A percentile compares a stretch with the other conserved stretches of the same genome.
Conservation (phyloP, 2,888 invertebrate genomes). For the Pyrgus malvae region DNA sequence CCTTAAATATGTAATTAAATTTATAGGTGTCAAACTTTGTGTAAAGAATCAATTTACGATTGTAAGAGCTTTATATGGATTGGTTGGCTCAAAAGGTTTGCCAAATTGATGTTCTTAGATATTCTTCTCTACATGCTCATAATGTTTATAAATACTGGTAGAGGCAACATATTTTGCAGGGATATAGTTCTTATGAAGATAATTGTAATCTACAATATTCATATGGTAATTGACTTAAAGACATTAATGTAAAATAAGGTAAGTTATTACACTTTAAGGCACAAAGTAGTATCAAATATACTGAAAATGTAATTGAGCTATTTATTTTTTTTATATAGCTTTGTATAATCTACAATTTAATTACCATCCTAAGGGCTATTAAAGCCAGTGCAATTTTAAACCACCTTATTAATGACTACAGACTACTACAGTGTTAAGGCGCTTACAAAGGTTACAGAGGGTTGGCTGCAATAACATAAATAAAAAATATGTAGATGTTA, state of each 20-base stretch:
- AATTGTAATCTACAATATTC: constrained; percentile 10
- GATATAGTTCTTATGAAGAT: constrained; percentile 13
- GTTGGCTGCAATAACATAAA: too few relatives aligned
- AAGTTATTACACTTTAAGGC: constrained; percentile 1
- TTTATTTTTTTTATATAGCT: too few relatives aligned
- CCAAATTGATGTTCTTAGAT: constrained; percentile 70
- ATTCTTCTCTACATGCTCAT: constrained; percentile 7
- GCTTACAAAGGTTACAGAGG: too few relatives aligned
- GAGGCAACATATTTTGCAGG: constrained; percentile 15
- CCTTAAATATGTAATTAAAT: neutral
- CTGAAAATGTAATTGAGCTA: neutral
- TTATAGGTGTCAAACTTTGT: neutral
- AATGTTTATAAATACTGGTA: neutral
- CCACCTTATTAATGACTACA: too few relatives aligned
- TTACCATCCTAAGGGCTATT: neutral
- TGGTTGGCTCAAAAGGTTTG: constrained; percentile 67
- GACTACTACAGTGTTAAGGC: too few relatives aligned
- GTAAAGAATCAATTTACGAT: neutral
- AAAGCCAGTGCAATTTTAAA: neutral
- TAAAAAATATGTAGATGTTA: too few relatives aligned
- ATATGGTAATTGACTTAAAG: constrained; percentile 22
- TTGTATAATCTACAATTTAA: neutral
- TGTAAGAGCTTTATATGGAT: neutral
- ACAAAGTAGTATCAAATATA: constrained; percentile 7
- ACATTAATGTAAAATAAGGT: constrained; percentile 21